Evolutionary conservation across 2,888 invertebrate species (phyloP).

Genomic region (Cheilosia urbana): DNA sequence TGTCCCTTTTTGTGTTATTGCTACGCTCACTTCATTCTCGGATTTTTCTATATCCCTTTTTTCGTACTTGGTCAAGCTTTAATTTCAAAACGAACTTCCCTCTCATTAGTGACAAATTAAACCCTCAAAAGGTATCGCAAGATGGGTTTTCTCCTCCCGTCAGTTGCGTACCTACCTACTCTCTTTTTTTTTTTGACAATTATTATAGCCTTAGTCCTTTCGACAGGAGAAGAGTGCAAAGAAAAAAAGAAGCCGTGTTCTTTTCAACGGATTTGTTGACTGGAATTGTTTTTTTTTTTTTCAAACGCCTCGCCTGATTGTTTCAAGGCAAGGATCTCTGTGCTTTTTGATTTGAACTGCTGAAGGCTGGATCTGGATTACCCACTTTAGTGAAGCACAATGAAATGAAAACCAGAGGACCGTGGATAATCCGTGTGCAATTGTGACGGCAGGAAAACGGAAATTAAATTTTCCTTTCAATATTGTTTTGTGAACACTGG

Average conservation of each 20-base stretch:
- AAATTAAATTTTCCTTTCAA: slow-evolving; percentile 73
- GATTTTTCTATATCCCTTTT: background rate
- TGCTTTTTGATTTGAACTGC: slow-evolving; percentile 62
- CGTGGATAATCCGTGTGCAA: slow-evolving; percentile 68
- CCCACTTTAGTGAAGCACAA: slow-evolving; percentile 21
- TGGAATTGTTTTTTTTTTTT: slow-evolving; percentile 14
- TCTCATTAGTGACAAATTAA: slow-evolving; percentile 71
- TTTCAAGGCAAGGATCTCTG: slow-evolving; percentile 22
- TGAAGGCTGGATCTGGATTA: slow-evolving; percentile 15
- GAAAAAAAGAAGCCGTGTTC: slow-evolving; percentile 32
- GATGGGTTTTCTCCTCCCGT: slow-evolving; percentile 25
- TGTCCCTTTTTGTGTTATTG: slow-evolving; percentile 47
- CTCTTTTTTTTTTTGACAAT: slow-evolving; percentile 49
- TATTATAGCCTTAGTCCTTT: slow-evolving; percentile 61
- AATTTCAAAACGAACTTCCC: slow-evolving; percentile 28
- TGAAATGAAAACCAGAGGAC: slow-evolving; percentile 58
- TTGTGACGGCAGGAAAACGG: slow-evolving; percentile 62
- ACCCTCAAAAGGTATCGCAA: slow-evolving; percentile 66
- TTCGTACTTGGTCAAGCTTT: slow-evolving; percentile 22
- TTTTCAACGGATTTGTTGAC: slow-evolving; percentile 28
- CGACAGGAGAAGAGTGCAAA: slow-evolving; percentile 17
- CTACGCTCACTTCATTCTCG: slow-evolving; percentile 38
- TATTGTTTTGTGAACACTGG: slow-evolving; percentile 45
- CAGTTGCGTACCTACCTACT: background rate
- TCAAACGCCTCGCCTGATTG: slow-evolving; percentile 17